Evolutionary conservation across 2,797 vertebrate genomes (phyloP).

Genomic region (Hypotaenidia okinawae): DNA sequence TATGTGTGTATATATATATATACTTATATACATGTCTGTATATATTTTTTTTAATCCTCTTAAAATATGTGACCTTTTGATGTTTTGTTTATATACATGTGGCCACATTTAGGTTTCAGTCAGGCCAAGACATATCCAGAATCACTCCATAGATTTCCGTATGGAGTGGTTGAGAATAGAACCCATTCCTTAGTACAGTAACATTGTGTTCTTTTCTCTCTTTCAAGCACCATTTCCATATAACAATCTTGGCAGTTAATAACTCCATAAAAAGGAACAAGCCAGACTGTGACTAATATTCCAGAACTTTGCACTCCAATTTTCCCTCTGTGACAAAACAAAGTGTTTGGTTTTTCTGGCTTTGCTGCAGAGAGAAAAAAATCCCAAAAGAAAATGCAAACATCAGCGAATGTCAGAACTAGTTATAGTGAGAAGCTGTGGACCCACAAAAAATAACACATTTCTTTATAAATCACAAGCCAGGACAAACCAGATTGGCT

Average conservation of each 20-base stretch:
- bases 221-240: constrained; percentile 70
- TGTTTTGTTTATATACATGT: constrained; percentile 7
- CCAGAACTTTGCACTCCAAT: constrained; percentile 62
- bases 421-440: constrained; percentile 34
- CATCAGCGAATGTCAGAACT: constrained; percentile 59
- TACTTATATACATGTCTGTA: not conserved
- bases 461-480: constrained; percentile 33
- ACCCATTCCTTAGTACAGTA: constrained; percentile 51
- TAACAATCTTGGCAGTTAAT: constrained; percentile 67
- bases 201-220: constrained; percentile 68
- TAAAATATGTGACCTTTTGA: constrained; percentile 20
- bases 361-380: constrained; percentile 37
- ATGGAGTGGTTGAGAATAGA: constrained; percentile 35
- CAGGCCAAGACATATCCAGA: constrained; percentile 38
- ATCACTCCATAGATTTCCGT: constrained; percentile 31
- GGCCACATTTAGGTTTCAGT: not conserved
- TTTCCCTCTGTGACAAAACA: constrained; percentile 64
- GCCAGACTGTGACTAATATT: constrained; percentile 76
- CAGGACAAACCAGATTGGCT: constrained; percentile 54
- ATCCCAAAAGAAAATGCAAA: constrained; percentile 63
- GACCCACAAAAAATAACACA: constrained; percentile 28
- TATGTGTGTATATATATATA: not conserved
- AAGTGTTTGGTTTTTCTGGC: constrained; percentile 67
- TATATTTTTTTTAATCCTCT: constrained; percentile 1
- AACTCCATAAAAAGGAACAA: constrained; percentile 58